phyloP scores from a whole-genome alignment of 92 coral and sea anemone genomes.

The Porites rus region DNA sequence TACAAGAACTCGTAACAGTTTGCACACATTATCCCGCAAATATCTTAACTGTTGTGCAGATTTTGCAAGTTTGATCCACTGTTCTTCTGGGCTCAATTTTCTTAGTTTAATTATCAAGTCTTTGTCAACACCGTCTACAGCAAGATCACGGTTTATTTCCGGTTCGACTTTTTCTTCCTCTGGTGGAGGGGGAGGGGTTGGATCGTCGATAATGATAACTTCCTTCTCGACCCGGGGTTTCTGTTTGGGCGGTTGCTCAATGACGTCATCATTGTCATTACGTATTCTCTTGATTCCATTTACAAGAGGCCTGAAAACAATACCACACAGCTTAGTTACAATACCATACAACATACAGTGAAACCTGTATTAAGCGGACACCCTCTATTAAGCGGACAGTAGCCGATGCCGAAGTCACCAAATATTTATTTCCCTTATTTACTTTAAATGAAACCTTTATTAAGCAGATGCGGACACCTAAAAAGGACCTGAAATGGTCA shows the following conservation, averaged over 20 bases:
- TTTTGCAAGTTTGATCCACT: constrained; percentile 65
- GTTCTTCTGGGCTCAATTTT: constrained; percentile 56
- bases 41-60: constrained; percentile 75
- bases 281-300: constrained; percentile 63
- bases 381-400: too few species aligned
- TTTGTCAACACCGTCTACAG: constrained; percentile 58
- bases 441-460: too few species aligned
- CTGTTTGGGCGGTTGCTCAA: constrained; percentile 60
- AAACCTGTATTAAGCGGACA: too few species aligned
- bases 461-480: too few species aligned
- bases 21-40: constrained; percentile 87
- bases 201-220: constrained; percentile 86
- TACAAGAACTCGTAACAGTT: constrained; percentile 83
- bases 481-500: too few species aligned
- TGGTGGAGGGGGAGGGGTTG: constrained; percentile 62
- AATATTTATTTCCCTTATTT: too few species aligned
- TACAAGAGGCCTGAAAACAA: constrained; percentile 49
- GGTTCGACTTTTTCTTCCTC: constrained; percentile 17
- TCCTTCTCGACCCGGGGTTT: constrained; percentile 68
- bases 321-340: too few species aligned
- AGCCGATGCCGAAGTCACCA: too few species aligned
- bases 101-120: constrained; percentile 68
- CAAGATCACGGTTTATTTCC: not conserved
- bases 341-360: too few species aligned
- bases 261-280: constrained; percentile 18